Evolutionary conservation across 2,797 vertebrate genomes (phyloP), one percentile per base, ranked within the genome.

Genomic region (Anguilla pacifica): DNA sequence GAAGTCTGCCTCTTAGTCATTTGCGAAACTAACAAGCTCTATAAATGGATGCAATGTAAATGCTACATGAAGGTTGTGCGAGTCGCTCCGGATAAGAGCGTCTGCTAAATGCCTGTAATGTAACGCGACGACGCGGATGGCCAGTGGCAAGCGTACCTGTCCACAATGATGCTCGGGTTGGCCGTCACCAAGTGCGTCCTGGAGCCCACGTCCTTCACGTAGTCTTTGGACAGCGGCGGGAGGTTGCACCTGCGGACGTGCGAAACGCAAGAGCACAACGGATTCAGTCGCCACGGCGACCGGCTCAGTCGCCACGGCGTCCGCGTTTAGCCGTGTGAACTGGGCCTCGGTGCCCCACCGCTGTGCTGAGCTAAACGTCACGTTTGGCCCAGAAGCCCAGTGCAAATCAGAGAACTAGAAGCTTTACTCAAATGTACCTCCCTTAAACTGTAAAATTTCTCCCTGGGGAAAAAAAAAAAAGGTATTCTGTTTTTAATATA

Each of bases 131-230:
- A 67, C 55, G 13, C n/a, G 61, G 25, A 28, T 17, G 31, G 7
- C 11, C 70, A 43, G 17, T 13, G 43, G 39, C 6, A 9, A 46
- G 17, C 89, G 92, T 95, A 99, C 98, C 98, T 98, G 92, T 98
- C 98, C 92, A 98, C 97, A 87, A 99, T 98, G 91, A 99, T 99
- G 94, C 98, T 99, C 89, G 99, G 99, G 93, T 99, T 99, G 86
- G 98, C 98, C 11, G 98, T 99, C 87, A 99, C 99, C 92, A 99
- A 93, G 77, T 99, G 97, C 1, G 97, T 97, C 94, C 92, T 98
- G 53, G 92, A 96, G 86, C 98, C 99, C 55, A 99, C 98, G 0
- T 99, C 98, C 55, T 93, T 95, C 88, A 94, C 96, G 87, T 98
- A 99, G 85, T 97, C 95, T 89, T 96, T 97, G 87, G 97, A 97